phyloP scores from a whole-genome alignment of 2,113 vertebrate genomes.

The Microcebus jonahi region DNA sequence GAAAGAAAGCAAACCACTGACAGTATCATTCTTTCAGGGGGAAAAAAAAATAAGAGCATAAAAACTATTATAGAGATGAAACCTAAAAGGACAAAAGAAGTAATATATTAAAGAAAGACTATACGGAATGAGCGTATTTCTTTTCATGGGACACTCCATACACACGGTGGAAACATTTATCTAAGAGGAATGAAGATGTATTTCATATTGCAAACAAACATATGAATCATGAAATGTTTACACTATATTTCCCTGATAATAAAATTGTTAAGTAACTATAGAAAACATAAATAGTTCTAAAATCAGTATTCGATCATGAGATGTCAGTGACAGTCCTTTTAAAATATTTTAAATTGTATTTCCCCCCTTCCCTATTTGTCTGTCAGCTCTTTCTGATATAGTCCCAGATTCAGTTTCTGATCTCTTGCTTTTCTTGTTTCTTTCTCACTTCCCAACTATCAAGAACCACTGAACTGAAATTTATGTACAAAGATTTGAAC shows the following conservation, averaged over 20 bases:
- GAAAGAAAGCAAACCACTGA: neutral
- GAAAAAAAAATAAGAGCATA: conserved; percentile 28
- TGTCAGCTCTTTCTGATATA: neutral
- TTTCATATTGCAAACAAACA: conserved; percentile 21
- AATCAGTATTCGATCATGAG: neutral
- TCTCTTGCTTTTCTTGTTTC: conserved; percentile 31
- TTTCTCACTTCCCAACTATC: conserved; percentile 14
- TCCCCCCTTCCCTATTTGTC: neutral
- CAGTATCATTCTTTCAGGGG: neutral
- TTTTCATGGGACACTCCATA: neutral
- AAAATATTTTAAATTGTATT: conserved; percentile 13
- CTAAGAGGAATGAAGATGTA: conserved; percentile 28
- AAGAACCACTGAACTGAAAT: conserved; percentile 37
- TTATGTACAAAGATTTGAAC: conserved; percentile 18
- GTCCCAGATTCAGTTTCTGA: conserved; percentile 7
- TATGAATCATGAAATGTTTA: neutral
- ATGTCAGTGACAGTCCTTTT: neutral
- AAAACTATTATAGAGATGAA: conserved; percentile 19
- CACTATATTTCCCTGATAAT: neutral
- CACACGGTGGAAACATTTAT: neutral
- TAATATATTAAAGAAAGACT: neutral
- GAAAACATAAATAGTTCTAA: conserved; percentile 28
- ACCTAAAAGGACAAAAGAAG: neutral
- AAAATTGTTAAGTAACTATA: neutral
- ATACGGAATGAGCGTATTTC: neutral